These are phyloP conservation scores for Podargus strigoides DNA, from an alignment of 2,797 vertebrate genomes.

Conservation along the genomic window DNA sequence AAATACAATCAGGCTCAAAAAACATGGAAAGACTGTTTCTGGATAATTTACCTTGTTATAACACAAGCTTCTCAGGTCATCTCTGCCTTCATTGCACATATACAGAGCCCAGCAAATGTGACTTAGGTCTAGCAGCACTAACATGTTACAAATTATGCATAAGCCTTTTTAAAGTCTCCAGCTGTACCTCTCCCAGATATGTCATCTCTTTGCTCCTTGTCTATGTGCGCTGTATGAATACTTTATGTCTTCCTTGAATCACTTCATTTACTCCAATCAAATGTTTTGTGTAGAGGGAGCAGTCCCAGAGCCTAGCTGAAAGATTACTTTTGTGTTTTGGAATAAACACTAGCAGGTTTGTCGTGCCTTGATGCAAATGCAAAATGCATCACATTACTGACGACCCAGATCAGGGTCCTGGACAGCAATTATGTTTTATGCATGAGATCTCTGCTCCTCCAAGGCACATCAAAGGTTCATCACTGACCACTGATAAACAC, in stretches of 20 bases:
- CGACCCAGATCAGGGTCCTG: neutral
- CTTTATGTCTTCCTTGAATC: neutral
- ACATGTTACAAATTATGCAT: neutral
- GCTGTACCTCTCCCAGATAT: neutral
- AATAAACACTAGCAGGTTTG: neutral
- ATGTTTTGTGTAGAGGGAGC: neutral
- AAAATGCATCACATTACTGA: neutral
- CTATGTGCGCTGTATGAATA: neutral
- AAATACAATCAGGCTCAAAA: neutral
- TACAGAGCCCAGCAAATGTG: rapidly evolving
- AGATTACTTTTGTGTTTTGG: neutral
- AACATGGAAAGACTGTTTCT: neutral
- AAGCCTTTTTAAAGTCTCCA: neutral
- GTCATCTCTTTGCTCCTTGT: neutral
- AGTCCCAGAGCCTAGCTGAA: neutral
- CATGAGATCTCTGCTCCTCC: neutral
- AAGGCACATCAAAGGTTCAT: neutral
- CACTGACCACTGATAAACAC: constrained; percentile 10
- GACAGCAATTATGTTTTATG: neutral
- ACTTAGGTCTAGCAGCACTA: neutral
- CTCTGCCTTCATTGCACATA: neutral
- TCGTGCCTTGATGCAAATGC: neutral
- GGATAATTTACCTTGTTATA: neutral
- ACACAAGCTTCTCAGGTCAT: neutral
- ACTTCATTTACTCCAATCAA: neutral